A percentile compares a stretch with the other conserved stretches of the same genome.
Evolutionary conservation across 2,888 invertebrate species (phyloP).

Genomic region (Rapana venosa): DNA sequence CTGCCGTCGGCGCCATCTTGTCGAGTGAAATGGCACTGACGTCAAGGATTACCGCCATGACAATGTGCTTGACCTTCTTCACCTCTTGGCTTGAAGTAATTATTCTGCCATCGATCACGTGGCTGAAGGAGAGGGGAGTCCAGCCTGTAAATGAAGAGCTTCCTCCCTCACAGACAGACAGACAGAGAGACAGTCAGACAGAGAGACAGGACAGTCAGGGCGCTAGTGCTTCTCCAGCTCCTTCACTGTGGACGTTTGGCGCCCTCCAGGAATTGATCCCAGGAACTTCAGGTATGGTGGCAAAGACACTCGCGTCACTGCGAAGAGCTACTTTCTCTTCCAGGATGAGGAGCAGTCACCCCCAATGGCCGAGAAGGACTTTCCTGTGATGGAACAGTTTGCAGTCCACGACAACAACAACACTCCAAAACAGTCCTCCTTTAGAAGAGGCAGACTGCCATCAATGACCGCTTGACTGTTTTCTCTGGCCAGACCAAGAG

Average conservation of each 20-base stretch:
- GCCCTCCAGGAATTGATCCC: not conserved
- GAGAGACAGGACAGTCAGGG: not conserved
- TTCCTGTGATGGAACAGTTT: not conserved
- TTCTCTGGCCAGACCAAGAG: not conserved
- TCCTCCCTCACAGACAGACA: not conserved
- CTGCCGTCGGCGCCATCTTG: not conserved
- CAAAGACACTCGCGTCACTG: not conserved
- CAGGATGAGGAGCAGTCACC: not conserved
- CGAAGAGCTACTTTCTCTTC: not conserved
- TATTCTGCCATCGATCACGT: not conserved
- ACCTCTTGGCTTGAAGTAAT: slow-evolving; percentile 1
- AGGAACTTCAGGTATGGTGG: not conserved
- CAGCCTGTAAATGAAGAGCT: not conserved
- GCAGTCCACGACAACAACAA: not conserved
- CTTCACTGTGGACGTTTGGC: not conserved
- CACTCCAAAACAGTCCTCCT: not conserved
- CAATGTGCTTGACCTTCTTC: not conserved
- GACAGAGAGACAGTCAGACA: not conserved
- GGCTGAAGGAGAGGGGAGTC: not conserved
- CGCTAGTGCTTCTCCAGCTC: not conserved
- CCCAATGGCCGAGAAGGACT: not conserved
- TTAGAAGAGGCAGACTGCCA: not conserved
- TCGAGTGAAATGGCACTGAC: not conserved
- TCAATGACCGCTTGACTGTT: not conserved
- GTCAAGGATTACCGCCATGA: not conserved